phyloP scores from a whole-genome alignment of 2,113 vertebrate species.

The Thunnus thynnus region DNA sequence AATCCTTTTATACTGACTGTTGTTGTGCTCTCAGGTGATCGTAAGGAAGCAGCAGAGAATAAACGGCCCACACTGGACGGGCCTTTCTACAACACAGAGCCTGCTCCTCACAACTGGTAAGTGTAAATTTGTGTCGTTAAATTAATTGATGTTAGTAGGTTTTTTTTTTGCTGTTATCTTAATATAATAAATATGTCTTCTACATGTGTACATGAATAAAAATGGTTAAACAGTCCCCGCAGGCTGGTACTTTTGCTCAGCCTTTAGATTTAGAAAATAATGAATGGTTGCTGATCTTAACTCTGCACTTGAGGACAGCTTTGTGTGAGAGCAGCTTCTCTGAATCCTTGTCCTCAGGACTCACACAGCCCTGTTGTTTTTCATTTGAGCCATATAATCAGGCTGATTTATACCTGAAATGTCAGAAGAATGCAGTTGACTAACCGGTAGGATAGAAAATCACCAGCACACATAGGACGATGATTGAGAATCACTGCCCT shows the following conservation, averaged over 20 bases:
- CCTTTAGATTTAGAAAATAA: conserved; percentile 20
- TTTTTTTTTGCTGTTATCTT: not conserved
- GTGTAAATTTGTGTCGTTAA: conserved; percentile 28
- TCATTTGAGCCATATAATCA: conserved; percentile 29
- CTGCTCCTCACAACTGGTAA: conserved; percentile 75
- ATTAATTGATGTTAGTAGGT: not conserved
- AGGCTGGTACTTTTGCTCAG: not conserved
- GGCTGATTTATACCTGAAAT: conserved; percentile 9
- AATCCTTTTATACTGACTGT: conserved; percentile 62
- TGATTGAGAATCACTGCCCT: conserved; percentile 29
- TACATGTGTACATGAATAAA: not conserved
- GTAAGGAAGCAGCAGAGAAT: conserved; percentile 77
- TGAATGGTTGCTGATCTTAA: conserved; percentile 20
- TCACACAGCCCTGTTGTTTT: conserved; percentile 2
- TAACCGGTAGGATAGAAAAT: conserved; percentile 2
- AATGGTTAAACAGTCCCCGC: not conserved
- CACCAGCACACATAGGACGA: not conserved
- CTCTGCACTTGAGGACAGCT: not conserved
- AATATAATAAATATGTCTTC: not conserved
- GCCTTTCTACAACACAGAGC: conserved; percentile 69
- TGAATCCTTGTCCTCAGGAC: not conserved
- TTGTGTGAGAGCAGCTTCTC: conserved; percentile 16
- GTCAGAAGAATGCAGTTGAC: conserved; percentile 13
- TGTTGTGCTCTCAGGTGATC: conserved; percentile 79
- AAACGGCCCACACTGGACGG: conserved; percentile 70